These are phyloP conservation scores for Accipiter cooperii DNA, from an alignment of 2,113 vertebrate genomes.

Conservation along the genomic window DNA sequence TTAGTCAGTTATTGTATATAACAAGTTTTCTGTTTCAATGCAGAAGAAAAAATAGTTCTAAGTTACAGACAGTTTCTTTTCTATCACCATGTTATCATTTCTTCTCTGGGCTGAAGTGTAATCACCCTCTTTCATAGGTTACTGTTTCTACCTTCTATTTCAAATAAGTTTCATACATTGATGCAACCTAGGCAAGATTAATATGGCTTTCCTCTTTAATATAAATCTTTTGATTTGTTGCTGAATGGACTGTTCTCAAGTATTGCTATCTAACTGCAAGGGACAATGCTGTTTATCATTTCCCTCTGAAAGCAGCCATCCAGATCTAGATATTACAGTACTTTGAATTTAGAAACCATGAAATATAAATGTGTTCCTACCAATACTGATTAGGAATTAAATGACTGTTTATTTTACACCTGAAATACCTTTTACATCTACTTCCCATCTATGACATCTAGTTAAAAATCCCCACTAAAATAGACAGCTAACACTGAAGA, in stretches of 20 bases:
- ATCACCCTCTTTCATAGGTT: slow-evolving; percentile 14
- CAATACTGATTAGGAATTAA: slow-evolving; percentile 43
- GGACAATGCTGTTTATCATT: slow-evolving; percentile 62
- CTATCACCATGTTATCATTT: neutral
- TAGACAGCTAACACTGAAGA: neutral
- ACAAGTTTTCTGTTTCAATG: neutral
- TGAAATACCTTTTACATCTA: slow-evolving; percentile 32
- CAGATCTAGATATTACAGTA: slow-evolving; percentile 47
- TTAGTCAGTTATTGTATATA: slow-evolving; percentile 3
- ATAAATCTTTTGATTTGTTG: slow-evolving; percentile 65
- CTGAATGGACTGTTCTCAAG: slow-evolving; percentile 52
- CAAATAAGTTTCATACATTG: slow-evolving; percentile 36
- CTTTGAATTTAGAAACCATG: slow-evolving; percentile 55
- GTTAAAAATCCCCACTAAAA: neutral
- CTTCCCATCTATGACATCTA: neutral
- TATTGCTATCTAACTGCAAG: slow-evolving; percentile 53
- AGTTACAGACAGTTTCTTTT: neutral
- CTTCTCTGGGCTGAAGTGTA: neutral
- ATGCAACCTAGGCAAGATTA: slow-evolving; percentile 49
- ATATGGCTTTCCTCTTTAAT: slow-evolving; percentile 45
- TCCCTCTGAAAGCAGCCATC: slow-evolving; percentile 18
- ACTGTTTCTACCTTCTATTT: slow-evolving; percentile 27
- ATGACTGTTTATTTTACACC: slow-evolving; percentile 32
- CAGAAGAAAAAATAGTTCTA: slow-evolving; percentile 15
- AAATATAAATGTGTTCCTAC: slow-evolving; percentile 61